phyloP scores from a whole-genome alignment of 2,113 vertebrate species.

The Prionailurus viverrinus region DNA sequence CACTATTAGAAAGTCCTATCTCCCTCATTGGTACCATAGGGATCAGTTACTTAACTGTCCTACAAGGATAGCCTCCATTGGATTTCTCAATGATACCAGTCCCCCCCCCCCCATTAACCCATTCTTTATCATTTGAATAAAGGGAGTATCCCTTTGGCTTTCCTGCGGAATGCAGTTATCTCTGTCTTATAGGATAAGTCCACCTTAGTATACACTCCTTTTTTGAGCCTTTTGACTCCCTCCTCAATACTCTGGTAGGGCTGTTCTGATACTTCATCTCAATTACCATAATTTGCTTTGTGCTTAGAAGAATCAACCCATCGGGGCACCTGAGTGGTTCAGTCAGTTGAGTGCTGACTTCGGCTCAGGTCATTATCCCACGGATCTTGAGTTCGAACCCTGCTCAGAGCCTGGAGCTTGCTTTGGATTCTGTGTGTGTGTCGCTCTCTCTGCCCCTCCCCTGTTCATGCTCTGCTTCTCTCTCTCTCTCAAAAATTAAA shows the following conservation, averaged over 20 bases:
- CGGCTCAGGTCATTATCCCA: too few relatives aligned
- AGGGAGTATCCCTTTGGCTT: not conserved
- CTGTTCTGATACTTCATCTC: not conserved
- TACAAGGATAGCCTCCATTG: not conserved
- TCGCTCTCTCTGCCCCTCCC: too few relatives aligned
- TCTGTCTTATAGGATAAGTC: not conserved
- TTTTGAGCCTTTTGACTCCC: not conserved
- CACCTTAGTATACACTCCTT: not conserved
- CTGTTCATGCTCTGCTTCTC: too few relatives aligned
- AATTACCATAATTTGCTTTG: not conserved
- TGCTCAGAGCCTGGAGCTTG: too few relatives aligned
- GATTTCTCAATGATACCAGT: not conserved
- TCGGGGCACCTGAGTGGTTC: too few relatives aligned
- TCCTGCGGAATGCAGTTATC: not conserved
- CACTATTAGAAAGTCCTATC: not conserved
- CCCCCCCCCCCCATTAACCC: not conserved
- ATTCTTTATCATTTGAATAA: not conserved
- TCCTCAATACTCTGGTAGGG: not conserved
- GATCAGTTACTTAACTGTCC: not conserved
- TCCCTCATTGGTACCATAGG: not conserved
- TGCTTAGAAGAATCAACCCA: not conserved
- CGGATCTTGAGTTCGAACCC: too few relatives aligned
- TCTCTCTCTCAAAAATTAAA: too few relatives aligned
- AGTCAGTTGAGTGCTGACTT: too few relatives aligned
- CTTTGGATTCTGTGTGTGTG: too few relatives aligned